Evolutionary conservation across 2,888 invertebrate species (phyloP), one percentile per base, ranked within the genome.

Genomic region (Zhuqinia jingwanae): DNA sequence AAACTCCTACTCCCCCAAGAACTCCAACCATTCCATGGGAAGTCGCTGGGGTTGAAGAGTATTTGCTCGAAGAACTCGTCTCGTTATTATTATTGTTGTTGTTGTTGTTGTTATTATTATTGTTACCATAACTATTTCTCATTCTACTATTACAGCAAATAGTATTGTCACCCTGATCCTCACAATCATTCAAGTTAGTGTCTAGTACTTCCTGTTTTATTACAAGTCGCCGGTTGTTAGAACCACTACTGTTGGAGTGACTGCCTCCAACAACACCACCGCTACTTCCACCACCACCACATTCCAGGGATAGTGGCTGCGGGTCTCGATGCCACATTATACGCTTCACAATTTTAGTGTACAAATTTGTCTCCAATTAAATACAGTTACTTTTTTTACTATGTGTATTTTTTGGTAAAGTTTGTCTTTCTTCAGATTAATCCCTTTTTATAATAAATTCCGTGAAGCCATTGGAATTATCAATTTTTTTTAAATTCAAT

Each of bases 241-340:
- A 36, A 47, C n/a, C 73, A 42, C 20, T 70, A 17, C 25, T 81
- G 36, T 17, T 47, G 30, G 70, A 15, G n/a, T 15, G n/a, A n/a
- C n/a, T 70, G 25, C 25, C 47, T 47, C 80, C 76, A 58, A 58
- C 56, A 70, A 53, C 53, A 30, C 50, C 60, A 75, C 81, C 68
- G 17, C 58, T n/a, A 58, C 70, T 68, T 56, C 70, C 53, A 30
- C 50, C 60, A 75, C 81, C 68, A 25, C 58, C 63, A 60, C 85
- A 75, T 80, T 85, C 85, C 75, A 80, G 75, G 27, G 80, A 76
- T 45, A 80, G 22, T 42, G 63, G 36, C 22, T 79, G 63, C 20
- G 53, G 25, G 65, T 80, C 80, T 25, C 85, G 75, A 80, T 85
- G 85, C 85, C 85, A 85, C 85, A 85, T 85, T 42, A 56, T 81